These are phyloP conservation scores for Eugnorisma glareosa DNA, from an alignment of 2,888 invertebrate species.

Conservation along the genomic window DNA sequence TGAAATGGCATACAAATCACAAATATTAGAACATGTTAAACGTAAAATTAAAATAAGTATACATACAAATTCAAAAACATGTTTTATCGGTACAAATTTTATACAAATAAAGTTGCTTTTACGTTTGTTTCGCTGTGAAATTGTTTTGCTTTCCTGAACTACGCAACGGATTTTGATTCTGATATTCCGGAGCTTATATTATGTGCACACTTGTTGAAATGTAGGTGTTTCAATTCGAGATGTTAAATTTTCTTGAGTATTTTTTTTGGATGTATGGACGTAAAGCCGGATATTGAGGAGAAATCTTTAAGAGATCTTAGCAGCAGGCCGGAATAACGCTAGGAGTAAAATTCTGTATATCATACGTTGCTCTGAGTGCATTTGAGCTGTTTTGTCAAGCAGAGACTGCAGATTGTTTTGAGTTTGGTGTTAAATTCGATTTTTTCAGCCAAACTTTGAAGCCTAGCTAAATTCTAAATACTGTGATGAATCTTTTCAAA, in stretches of 20 bases:
- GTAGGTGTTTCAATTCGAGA: background rate
- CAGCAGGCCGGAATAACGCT: slow-evolving; percentile 24
- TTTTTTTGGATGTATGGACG: background rate
- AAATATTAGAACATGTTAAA: background rate
- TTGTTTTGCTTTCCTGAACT: background rate
- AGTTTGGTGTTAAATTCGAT: background rate
- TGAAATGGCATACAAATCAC: background rate
- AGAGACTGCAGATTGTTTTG: background rate
- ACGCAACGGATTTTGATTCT: background rate
- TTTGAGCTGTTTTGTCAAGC: too few species aligned
- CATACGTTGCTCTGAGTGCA: background rate
- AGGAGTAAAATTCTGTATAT: slow-evolving; percentile 18
- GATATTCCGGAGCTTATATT: background rate
- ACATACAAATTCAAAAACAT: background rate
- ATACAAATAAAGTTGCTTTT: background rate
- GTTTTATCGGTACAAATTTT: background rate
- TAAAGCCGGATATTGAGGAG: slow-evolving; percentile 2
- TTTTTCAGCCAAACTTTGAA: background rate
- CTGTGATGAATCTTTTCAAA: too few species aligned
- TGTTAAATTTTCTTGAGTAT: background rate
- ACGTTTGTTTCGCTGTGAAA: background rate
- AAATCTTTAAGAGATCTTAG: slow-evolving; percentile 10
- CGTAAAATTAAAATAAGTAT: background rate
- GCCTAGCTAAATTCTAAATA: too few species aligned
- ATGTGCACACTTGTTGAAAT: background rate